Evolutionary conservation across 2,113 vertebrate species (phyloP), one percentile per base, ranked within the genome.

Genomic region (Chionis minor): DNA sequence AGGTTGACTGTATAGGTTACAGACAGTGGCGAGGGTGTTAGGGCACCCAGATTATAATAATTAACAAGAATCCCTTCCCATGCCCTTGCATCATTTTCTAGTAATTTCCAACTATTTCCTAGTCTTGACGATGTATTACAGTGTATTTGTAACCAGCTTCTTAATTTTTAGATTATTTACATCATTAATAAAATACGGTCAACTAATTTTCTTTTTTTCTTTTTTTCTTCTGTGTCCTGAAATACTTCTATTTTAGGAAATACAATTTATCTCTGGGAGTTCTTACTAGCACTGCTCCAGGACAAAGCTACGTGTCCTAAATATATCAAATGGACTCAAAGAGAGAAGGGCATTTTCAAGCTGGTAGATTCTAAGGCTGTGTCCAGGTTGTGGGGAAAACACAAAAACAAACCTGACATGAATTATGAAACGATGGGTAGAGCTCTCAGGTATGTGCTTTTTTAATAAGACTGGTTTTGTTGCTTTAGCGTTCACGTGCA

Each of bases 331-430:
- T 99, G 99, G 99, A 99, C 99, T 61, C 98, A 99, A 94, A 97
- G 98, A 82, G 98, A 99, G 59, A 99, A 99, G 63, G 99, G 99
- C 86, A 99, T 99, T 98, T 99, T 99, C 98, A 99, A 99, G 89
- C 95, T 99, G 94, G 99, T 99, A 30, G 99, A 99, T 98, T 99
- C 99, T 45, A 99, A 99, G 97, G 99, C 99, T 17, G 99, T 99
- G 52, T 99, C 99, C 70, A 98, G 97, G 81, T 97, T 99, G 75
- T 99, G 99, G 99, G 99, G 99, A 54, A 99, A 99, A 97, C 99
- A 99, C 97, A 99, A 99, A 98, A 99, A 99, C 97, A 99, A 99
- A 94, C 99, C 99, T 44, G 99, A 99, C 91, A 99, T 99, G 99
- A 99, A 99, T 97, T 99, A 99, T 74, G 99, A 99, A 98, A 99